phyloP scores from a whole-genome alignment of 2,797 vertebrate genomes.

The Micromesistius poutassou region DNA sequence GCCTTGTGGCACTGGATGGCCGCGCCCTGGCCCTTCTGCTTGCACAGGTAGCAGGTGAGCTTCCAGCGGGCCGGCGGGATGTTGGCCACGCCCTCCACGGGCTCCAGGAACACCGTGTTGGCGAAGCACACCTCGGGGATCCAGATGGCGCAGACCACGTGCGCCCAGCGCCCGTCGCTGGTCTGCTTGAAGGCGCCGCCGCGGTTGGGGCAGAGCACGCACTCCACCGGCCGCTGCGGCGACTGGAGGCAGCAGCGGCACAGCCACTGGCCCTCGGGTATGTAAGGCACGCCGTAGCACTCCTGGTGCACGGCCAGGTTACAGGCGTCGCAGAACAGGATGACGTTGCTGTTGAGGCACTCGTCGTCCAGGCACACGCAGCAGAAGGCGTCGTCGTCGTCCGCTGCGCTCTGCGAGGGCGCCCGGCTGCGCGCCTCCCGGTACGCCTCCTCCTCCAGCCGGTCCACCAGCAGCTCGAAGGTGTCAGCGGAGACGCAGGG shows the following conservation, averaged over 20 bases:
- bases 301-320: conserved; percentile 98
- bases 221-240: conserved; percentile 91
- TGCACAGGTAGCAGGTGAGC: conserved; percentile 94
- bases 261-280: conserved; percentile 97
- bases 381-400: conserved; percentile 93
- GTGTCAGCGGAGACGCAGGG: conserved; percentile 84
- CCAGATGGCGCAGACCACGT: conserved; percentile 98
- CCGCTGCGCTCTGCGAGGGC: conserved; percentile 85
- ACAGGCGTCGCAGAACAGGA: conserved; percentile 97
- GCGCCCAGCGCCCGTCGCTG: conserved; percentile 94
- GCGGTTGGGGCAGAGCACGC: conserved; percentile 94
- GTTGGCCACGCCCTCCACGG: conserved; percentile 92
- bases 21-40: conserved; percentile 92
- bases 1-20: conserved; percentile 98
- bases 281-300: conserved; percentile 98
- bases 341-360: conserved; percentile 97
- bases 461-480: conserved; percentile 92
- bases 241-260: conserved; percentile 97
- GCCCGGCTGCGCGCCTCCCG: conserved; percentile 87
- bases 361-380: conserved; percentile 97
- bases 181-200: conserved; percentile 99
- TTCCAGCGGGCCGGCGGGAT: conserved; percentile 96
- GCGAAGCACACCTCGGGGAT: conserved; percentile 98
- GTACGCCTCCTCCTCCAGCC: conserved; percentile 92
- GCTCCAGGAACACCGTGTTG: conserved; percentile 97